These are phyloP conservation scores for Linurgus olivaceus DNA, from an alignment of 2,797 vertebrate genomes.

Conservation along the genomic window DNA sequence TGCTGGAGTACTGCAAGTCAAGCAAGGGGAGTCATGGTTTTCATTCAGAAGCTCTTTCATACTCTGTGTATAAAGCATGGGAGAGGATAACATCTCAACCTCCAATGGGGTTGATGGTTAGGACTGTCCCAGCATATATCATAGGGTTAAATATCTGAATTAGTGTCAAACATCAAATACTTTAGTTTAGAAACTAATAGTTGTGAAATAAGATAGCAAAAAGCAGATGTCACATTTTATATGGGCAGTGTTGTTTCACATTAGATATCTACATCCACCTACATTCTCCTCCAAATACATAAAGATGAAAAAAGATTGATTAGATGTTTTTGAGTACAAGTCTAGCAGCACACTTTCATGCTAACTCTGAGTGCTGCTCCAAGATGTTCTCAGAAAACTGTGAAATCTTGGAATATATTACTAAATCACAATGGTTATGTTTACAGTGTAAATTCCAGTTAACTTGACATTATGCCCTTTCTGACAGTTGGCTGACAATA, in stretches of 20 bases:
- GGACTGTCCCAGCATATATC: neutral
- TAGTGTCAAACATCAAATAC: neutral
- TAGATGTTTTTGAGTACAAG: neutral
- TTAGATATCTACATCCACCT: neutral
- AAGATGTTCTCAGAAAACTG: neutral
- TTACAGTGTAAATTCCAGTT: neutral
- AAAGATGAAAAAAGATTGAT: neutral
- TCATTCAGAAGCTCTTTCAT: neutral
- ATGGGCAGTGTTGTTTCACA: neutral
- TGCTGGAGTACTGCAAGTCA: neutral
- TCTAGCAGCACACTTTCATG: neutral
- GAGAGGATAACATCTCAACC: fast-evolving
- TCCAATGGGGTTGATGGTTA: fast-evolving
- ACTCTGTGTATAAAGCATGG: neutral
- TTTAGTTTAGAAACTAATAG: neutral
- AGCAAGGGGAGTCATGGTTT: neutral
- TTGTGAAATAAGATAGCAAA: neutral
- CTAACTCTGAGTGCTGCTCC: neutral
- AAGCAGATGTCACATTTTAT: neutral
- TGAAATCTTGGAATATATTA: neutral
- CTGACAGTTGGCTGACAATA: neutral
- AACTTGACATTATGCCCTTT: neutral
- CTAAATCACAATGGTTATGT: neutral
- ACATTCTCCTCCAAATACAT: neutral
- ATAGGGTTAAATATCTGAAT: neutral